These are phyloP conservation scores for Seriola rivoliana DNA, from an alignment of 2,113 vertebrate genomes.

Conservation along the genomic window DNA sequence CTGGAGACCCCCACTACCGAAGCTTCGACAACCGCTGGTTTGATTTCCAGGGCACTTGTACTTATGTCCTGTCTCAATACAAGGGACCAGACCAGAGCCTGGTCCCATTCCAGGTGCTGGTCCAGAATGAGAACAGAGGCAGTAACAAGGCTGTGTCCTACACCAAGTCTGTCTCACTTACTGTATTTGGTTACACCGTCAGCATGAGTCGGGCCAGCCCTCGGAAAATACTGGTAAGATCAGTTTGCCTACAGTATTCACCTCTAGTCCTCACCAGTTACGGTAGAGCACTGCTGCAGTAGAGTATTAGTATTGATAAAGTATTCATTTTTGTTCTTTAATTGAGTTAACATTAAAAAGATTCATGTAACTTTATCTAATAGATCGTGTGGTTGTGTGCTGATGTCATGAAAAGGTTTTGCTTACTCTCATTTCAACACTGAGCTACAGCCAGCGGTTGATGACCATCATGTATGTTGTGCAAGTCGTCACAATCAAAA, in stretches of 20 bases:
- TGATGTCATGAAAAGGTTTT: too few relatives aligned
- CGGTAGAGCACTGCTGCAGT: too few relatives aligned
- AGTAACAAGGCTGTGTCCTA: constrained; percentile 41
- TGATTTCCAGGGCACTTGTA: constrained; percentile 59
- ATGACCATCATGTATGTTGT: too few relatives aligned
- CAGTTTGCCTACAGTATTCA: background rate
- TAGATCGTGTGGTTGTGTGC: too few relatives aligned
- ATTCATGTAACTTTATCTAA: too few relatives aligned
- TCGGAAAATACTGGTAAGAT: constrained; percentile 36
- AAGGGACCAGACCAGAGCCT: background rate
- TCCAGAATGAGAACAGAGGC: constrained; percentile 48
- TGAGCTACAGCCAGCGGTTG: too few relatives aligned
- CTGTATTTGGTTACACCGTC: constrained; percentile 24
- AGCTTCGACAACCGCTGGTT: constrained; percentile 34
- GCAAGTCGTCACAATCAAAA: too few relatives aligned
- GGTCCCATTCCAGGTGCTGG: constrained; percentile 26
- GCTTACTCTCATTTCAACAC: too few relatives aligned
- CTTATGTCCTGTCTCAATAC: constrained; percentile 31
- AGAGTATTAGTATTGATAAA: too few relatives aligned
- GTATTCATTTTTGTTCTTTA: too few relatives aligned
- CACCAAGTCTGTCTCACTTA: constrained; percentile 45
- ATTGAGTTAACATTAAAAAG: too few relatives aligned
- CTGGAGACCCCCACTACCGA: constrained; percentile 47
- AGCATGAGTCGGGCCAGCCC: constrained; percentile 34
- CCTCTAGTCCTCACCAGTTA: background rate